A percentile compares a stretch with the other conserved stretches of the same genome.
Conservation (phyloP, 2,888 invertebrate genomes). For the Uloborus plumipes region DNA sequence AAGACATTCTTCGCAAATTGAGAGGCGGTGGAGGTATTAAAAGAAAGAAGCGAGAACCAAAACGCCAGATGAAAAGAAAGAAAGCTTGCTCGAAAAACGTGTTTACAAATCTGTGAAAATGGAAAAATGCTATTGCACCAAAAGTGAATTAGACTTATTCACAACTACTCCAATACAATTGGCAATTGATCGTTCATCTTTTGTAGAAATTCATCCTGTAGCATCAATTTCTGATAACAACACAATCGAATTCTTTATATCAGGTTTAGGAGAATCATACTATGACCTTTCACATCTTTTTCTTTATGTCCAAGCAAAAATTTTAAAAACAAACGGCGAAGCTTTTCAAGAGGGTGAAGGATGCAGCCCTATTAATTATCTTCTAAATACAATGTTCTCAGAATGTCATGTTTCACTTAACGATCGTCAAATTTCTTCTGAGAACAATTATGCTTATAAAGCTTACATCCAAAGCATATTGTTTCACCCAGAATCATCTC, state of each 20-base stretch:
- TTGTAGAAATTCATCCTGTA: constrained; percentile 30
- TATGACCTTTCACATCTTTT: constrained; percentile 10
- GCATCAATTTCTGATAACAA: constrained; percentile 25
- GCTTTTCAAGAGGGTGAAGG: neutral
- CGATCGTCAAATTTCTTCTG: constrained; percentile 14
- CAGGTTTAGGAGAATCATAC: constrained; percentile 14
- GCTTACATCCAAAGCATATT: constrained; percentile 13
- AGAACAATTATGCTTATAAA: constrained; percentile 34
- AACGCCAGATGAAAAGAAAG: neutral
- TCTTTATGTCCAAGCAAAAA: neutral
- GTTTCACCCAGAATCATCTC: neutral
- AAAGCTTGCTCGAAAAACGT: constrained; percentile 15
- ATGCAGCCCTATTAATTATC: constrained; percentile 18
- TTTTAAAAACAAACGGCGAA: neutral
- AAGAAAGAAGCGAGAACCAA: neutral
- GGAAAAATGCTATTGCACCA: constrained; percentile 15
- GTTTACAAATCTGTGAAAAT: constrained; percentile 24
- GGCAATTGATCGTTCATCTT: constrained; percentile 18
- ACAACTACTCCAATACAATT: constrained; percentile 11
- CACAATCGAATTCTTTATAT: constrained; percentile 11
- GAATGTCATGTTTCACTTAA: constrained; percentile 18
- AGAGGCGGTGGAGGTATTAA: constrained; percentile 2
- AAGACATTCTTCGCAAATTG: constrained; percentile 16
- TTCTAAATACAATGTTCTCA: constrained; percentile 37
- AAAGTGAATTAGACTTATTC: constrained; percentile 19